These are phyloP conservation scores for Tromatobia lineatoria DNA, from an alignment of 2,888 invertebrate genomes.

Conservation along the genomic window DNA sequence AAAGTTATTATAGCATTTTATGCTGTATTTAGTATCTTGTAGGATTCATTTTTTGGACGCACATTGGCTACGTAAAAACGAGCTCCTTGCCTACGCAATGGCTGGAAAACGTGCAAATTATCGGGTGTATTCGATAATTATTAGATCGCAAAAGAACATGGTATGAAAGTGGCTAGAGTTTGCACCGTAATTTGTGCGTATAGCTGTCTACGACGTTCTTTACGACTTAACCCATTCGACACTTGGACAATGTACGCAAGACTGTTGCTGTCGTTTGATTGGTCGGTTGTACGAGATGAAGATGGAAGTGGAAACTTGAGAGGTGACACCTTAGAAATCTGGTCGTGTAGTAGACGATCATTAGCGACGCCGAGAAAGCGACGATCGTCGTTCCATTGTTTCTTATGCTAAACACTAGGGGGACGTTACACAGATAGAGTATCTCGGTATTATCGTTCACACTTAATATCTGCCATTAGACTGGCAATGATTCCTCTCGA, in stretches of 20 bases:
- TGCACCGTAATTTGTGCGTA: conserved; percentile 42
- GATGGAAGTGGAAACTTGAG: conserved; percentile 60
- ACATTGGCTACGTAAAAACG: too few relatives aligned
- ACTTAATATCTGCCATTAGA: conserved; percentile 71
- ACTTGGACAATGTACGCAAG: conserved; percentile 39
- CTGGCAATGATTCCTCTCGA: conserved; percentile 48
- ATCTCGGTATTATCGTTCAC: conserved; percentile 62
- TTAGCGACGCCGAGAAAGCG: conserved; percentile 66
- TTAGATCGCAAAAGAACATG: conserved; percentile 18
- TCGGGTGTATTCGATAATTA: conserved; percentile 40
- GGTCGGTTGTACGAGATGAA: conserved; percentile 7
- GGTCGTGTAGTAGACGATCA: conserved; percentile 58
- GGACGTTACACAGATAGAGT: conserved; percentile 18
- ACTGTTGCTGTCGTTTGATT: conserved; percentile 11
- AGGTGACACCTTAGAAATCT: conserved; percentile 73
- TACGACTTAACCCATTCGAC: conserved; percentile 47
- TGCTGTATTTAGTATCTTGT: too few relatives aligned
- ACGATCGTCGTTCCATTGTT: conserved; percentile 64
- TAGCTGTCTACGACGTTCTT: conserved; percentile 46
- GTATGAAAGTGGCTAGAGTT: conserved; percentile 34
- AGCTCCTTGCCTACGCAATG: conserved; percentile 2
- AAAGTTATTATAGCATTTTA: too few relatives aligned
- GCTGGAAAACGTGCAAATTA: conserved; percentile 5
- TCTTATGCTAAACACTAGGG: conserved; percentile 68
- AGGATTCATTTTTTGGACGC: too few relatives aligned